Base-by-base conservation (phyloP, 2,113 vertebrate species). In the Channa argus region DNA sequence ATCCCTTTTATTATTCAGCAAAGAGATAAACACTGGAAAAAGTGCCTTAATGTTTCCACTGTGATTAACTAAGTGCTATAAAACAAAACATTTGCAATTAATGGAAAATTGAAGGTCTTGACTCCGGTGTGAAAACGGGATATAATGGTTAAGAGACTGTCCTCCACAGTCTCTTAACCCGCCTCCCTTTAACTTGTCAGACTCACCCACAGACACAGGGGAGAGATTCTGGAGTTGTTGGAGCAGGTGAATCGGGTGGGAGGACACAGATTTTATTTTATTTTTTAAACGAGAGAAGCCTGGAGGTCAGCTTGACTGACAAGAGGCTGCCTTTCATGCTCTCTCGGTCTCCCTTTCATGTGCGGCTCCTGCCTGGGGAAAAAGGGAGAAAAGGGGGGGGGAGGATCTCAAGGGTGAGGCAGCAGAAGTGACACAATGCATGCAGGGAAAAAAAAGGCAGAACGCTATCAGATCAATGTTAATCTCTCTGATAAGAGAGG, bases 301-400 rank as follows among this genome's bases (percentile, higher is more conserved):
- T 77, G 54, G 72, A 91, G 91, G 89, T 92, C 89, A 83, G 71
- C 66, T 73, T 39, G 63, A 70, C 84, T 86, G 88, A 85, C 82
- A 86, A 84, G 80, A 83, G 58, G 24, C n/a, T 56, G 83, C 49
- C 82, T 89, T 87, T 91, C 82, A 89, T 78, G 77, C 78, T 82
- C 47, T 0, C 72, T 67, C 11, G 0, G 33, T 43, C 72, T 79
- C n/a, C 45, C 84, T 91, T 89, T 90, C 82, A 92, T 91, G 77
- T 88, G 64, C 74, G 2, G 36, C 72, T 80, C 39, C 80, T 43
- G 87, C 82, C 82, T 14, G 45, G 41, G 79, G 78, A 50, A 41
- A 51, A n/a, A n/a, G 44, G 59, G 38, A 8, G 62, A 5, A 13
- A 66, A 61, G 69, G 52, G 15, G 5, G 43, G 15, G 5, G 4